Conservation (phyloP, 2,888 invertebrate genomes). For the Acronicta alni region DNA sequence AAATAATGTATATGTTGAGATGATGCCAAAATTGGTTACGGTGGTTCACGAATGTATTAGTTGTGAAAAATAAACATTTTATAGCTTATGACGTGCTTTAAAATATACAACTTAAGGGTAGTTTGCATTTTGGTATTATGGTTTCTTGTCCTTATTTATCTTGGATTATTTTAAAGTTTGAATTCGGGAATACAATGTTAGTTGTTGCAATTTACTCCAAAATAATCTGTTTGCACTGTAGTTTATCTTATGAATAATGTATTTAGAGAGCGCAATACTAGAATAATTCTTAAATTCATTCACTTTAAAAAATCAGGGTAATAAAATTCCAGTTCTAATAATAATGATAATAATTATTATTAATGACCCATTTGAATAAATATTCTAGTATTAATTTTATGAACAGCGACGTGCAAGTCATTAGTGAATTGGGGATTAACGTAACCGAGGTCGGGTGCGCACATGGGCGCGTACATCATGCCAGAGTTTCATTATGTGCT, state of each 20-base stretch:
- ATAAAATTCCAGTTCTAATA: slow-evolving; percentile 11
- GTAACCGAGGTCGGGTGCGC: slow-evolving; percentile 6
- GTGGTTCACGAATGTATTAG: slow-evolving; percentile 53
- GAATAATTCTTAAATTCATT: neutral
- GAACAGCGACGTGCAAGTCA: slow-evolving; percentile 1
- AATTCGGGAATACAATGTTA: slow-evolving; percentile 23
- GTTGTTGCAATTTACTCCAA: slow-evolving; percentile 49
- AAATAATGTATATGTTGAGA: slow-evolving; percentile 54
- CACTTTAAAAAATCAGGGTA: neutral
- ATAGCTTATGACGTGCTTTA: slow-evolving; percentile 43
- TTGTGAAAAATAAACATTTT: slow-evolving; percentile 55
- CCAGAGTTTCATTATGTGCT: slow-evolving; percentile 8
- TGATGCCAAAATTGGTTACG: slow-evolving; percentile 61
- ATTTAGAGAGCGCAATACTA: neutral
- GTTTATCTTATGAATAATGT: slow-evolving; percentile 10
- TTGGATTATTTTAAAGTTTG: slow-evolving; percentile 3
- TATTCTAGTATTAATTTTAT: slow-evolving; percentile 6
- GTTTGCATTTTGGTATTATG: slow-evolving; percentile 34
- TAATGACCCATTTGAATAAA: neutral
- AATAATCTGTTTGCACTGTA: slow-evolving; percentile 26
- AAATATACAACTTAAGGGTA: slow-evolving; percentile 40
- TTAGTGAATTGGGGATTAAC: neutral
- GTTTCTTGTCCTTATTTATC: slow-evolving; percentile 22
- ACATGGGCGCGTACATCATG: neutral
- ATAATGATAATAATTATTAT: neutral